phyloP scores from a whole-genome alignment of 2,888 invertebrate genomes.

The Ectemnius continuus region DNA sequence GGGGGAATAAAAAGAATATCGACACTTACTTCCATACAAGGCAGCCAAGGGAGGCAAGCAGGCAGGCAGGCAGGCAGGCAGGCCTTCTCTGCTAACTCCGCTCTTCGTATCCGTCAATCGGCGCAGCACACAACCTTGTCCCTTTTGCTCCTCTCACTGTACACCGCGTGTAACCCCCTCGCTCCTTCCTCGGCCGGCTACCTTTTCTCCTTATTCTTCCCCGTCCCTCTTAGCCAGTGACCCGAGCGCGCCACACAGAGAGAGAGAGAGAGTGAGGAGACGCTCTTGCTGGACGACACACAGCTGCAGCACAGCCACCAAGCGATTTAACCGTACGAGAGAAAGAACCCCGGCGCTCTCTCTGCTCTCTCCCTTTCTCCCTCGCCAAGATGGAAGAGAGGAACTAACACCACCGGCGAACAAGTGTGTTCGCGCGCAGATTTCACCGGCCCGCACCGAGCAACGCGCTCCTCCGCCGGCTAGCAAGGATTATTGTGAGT shows the following conservation, averaged over 20 bases:
- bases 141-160: neutral
- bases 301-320: slow-evolving; percentile 18
- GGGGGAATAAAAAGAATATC: slow-evolving; percentile 28
- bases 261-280: neutral
- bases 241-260: neutral
- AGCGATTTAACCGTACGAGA: neutral
- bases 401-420: neutral
- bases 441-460: slow-evolving; percentile 8
- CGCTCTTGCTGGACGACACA: neutral
- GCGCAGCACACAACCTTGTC: slow-evolving; percentile 21
- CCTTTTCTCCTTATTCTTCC: slow-evolving; percentile 19
- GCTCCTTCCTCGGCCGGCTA: slow-evolving; percentile 10
- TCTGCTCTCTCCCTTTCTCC: too few species aligned
- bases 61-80: too few species aligned
- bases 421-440: neutral
- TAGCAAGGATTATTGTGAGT: too few species aligned
- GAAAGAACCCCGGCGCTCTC: too few species aligned
- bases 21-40: slow-evolving; percentile 64
- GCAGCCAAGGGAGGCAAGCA: slow-evolving; percentile 20
- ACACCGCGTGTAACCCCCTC: neutral
- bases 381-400: too few species aligned
- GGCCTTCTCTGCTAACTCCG: slow-evolving; percentile 20
- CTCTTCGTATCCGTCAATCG: slow-evolving; percentile 52
- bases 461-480: too few species aligned
- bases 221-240: neutral